Conservation (phyloP, 2,888 invertebrate species). For the Campopleginae sp. region DNA sequence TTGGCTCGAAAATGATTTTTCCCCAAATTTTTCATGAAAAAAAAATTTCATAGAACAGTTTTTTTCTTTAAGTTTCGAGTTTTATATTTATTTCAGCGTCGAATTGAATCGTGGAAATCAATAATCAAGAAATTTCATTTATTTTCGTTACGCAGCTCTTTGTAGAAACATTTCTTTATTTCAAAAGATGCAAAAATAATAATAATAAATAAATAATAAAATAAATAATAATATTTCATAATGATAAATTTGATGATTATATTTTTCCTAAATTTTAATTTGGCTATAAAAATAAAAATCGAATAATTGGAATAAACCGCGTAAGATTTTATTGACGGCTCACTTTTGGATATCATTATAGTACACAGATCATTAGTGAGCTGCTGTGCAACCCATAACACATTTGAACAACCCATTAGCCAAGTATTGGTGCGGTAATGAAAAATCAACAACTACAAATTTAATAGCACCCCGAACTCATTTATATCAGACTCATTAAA, state of each 20-base stretch:
- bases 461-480: slow-evolving; percentile 1
- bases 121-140: too few species aligned
- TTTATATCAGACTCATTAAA: slow-evolving; percentile 7
- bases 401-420: slow-evolving; percentile 10
- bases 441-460: slow-evolving; percentile 2
- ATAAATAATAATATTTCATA: too few species aligned
- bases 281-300: neutral
- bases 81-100: neutral
- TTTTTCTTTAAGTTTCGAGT: too few species aligned
- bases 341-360: slow-evolving; percentile 1
- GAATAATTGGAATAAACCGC: neutral
- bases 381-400: neutral
- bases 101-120: too few species aligned
- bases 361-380: slow-evolving; percentile 8
- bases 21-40: neutral
- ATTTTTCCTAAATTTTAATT: neutral
- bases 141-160: too few species aligned
- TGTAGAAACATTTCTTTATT: too few species aligned
- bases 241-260: too few species aligned
- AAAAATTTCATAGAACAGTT: too few species aligned
- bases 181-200: too few species aligned
- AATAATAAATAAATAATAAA: too few species aligned
- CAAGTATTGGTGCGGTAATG: neutral
- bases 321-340: neutral
- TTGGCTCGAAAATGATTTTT: neutral